phyloP scores from a whole-genome alignment of 2,113 vertebrate species.

The Microtus pennsylvanicus region DNA sequence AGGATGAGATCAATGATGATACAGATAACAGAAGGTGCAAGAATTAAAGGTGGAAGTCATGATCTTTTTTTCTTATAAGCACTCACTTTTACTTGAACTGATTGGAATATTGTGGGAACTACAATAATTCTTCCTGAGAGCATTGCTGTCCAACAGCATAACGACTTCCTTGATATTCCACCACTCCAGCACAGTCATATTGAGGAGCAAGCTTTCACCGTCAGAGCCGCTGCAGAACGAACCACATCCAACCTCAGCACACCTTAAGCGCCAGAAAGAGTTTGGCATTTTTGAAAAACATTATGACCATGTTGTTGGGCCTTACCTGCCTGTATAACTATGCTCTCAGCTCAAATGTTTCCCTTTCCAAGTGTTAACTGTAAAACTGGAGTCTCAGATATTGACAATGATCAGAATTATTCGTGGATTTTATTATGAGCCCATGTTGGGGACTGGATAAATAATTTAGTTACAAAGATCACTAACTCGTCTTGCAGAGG shows the following conservation, averaged over 20 bases:
- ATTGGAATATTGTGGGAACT: background rate
- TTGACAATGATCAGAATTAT: background rate
- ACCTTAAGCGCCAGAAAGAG: background rate
- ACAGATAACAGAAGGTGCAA: background rate
- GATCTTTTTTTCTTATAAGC: background rate
- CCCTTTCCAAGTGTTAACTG: background rate
- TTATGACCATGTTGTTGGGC: background rate
- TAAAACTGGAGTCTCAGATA: background rate
- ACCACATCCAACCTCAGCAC: background rate
- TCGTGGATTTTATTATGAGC: background rate
- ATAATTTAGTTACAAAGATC: background rate
- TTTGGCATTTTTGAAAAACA: background rate
- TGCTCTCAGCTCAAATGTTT: background rate
- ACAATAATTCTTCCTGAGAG: background rate
- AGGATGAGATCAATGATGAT: background rate
- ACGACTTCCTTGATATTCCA: background rate
- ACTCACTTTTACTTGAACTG: background rate
- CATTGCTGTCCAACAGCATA: background rate
- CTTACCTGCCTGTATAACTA: background rate
- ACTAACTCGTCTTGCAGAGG: background rate
- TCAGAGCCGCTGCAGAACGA: background rate
- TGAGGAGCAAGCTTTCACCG: background rate
- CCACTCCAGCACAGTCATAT: background rate
- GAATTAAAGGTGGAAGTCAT: background rate
- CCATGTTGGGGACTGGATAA: background rate